Percentiles rank a stretch among this genome's conserved stretches.
These are phyloP conservation scores for Drosophila meridiana DNA, from an alignment of 2,888 invertebrate species.

Conservation along the genomic window DNA sequence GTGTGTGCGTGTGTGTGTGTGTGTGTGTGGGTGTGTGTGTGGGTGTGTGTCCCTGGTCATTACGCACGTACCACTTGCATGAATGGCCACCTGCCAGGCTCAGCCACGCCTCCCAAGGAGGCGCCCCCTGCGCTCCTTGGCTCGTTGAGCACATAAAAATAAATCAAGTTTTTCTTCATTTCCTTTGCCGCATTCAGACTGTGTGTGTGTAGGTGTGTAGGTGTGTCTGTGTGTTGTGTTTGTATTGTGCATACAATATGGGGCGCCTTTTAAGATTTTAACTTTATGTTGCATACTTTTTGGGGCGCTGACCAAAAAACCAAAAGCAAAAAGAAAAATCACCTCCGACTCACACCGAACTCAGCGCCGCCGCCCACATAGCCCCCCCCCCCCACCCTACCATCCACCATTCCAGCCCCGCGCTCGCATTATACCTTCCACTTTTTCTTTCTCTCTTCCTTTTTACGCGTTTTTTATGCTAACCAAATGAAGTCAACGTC, in stretches of 20 bases:
- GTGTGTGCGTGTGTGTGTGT: constrained; percentile 24
- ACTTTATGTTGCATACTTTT: constrained; percentile 69
- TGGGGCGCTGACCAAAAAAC: constrained; percentile 52
- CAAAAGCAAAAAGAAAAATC: constrained; percentile 10
- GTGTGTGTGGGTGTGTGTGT: constrained; percentile 10
- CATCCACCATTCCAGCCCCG: background rate
- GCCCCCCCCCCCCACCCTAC: background rate
- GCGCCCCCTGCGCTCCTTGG: constrained; percentile 40
- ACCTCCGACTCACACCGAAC: constrained; percentile 24
- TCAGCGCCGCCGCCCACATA: background rate
- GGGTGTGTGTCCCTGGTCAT: constrained; percentile 69
- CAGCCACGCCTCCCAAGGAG: constrained; percentile 6
- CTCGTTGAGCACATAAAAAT: constrained; percentile 76
- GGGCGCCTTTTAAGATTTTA: constrained; percentile 65
- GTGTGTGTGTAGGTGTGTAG: constrained; percentile 28
- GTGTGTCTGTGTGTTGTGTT: constrained; percentile 27
- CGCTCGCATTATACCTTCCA: background rate
- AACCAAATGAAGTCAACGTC: constrained; percentile 72
- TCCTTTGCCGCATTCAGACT: constrained; percentile 59
- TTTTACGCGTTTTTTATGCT: constrained; percentile 74
- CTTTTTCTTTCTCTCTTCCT: constrained; percentile 10
- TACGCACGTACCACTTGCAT: constrained; percentile 78
- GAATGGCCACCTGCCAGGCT: constrained; percentile 58
- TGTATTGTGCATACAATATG: constrained; percentile 55
- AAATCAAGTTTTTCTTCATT: constrained; percentile 80